These are phyloP conservation scores for Tiliqua scincoides DNA, from an alignment of 2,113 vertebrate genomes.

Conservation along the genomic window DNA sequence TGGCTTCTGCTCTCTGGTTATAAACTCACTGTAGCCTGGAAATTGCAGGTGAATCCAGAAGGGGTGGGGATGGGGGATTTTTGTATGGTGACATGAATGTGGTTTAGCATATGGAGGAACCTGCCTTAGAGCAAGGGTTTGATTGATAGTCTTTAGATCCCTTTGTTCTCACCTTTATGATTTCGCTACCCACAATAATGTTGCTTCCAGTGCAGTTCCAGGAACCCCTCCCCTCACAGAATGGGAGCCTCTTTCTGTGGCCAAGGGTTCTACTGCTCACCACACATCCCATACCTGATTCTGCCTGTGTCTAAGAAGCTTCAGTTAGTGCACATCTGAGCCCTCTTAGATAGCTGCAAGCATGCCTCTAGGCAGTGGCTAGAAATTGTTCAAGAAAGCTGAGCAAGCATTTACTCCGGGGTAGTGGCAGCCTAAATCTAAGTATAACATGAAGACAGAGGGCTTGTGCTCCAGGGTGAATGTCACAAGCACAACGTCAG, in stretches of 20 bases:
- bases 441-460: not conserved
- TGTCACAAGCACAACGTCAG: not conserved
- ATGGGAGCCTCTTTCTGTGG: not conserved
- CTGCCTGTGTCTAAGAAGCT: not conserved
- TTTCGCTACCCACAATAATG: not conserved
- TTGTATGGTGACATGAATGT: not conserved
- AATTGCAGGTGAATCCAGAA: not conserved
- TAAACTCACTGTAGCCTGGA: not conserved
- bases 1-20: not conserved
- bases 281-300: not conserved
- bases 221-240: not conserved
- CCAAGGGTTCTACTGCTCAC: not conserved
- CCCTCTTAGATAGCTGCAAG: not conserved
- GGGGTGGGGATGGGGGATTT: not conserved
- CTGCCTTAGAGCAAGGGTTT: not conserved
- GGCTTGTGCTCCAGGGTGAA: not conserved
- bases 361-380: not conserved
- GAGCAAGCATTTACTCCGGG: not conserved
- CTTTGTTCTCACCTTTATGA: not conserved
- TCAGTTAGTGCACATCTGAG: not conserved
- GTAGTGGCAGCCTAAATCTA: not conserved
- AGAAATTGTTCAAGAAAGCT: not conserved
- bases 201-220: not conserved
- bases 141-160: too few species aligned
- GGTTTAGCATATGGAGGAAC: not conserved